phyloP scores from a whole-genome alignment of 2,113 vertebrate species.

The Gavialis gangeticus region DNA sequence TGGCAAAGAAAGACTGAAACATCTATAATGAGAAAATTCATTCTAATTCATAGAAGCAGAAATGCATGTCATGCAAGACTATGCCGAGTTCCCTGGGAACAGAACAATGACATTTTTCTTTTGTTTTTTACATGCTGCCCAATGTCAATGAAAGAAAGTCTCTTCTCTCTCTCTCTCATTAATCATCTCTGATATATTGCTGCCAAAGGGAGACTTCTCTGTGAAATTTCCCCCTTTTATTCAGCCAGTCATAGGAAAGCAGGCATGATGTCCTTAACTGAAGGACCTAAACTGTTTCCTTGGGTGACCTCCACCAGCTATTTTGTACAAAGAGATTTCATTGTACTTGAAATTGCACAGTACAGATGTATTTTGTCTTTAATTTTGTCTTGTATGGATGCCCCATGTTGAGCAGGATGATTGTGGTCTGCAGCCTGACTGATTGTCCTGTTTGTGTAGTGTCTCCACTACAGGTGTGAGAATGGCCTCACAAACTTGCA shows the following conservation, averaged over 20 bases:
- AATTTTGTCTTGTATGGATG: background rate
- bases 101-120: background rate
- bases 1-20: background rate
- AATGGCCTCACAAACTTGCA: background rate
- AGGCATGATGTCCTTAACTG: background rate
- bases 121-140: constrained; percentile 21
- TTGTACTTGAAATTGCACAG: background rate
- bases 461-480: background rate
- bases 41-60: background rate
- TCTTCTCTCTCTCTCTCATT: background rate
- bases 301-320: background rate
- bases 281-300: background rate
- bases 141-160: background rate
- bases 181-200: background rate
- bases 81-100: background rate
- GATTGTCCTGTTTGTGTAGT: background rate
- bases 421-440: background rate
- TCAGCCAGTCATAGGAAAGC: background rate
- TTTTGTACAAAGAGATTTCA: background rate
- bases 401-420: background rate
- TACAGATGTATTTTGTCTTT: background rate
- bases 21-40: background rate
- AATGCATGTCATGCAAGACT: background rate
- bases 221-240: background rate
- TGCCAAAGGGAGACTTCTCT: constrained; percentile 3